A percentile compares a stretch with the other conserved stretches of the same genome.
These are phyloP conservation scores for Sepiola atlantica DNA, from an alignment of 2,888 invertebrate species.

Conservation along the genomic window DNA sequence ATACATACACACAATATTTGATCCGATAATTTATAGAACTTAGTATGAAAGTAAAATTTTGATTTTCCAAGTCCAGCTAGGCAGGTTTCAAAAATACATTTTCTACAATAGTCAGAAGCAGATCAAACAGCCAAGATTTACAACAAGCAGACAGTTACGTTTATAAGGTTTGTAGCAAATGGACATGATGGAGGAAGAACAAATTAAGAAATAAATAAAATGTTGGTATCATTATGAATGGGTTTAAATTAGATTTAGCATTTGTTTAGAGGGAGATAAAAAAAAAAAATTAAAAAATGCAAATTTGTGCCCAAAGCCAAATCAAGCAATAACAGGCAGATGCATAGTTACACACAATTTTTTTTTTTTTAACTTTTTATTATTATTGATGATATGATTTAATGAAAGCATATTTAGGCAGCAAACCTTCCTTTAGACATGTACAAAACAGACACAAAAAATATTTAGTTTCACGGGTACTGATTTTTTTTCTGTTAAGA, in stretches of 20 bases:
- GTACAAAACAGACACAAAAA: too few relatives aligned
- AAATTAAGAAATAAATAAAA: not conserved
- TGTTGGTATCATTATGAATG: not conserved
- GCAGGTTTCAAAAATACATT: not conserved
- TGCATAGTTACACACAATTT: not conserved
- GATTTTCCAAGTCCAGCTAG: not conserved
- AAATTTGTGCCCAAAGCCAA: not conserved
- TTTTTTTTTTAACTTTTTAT: too few relatives aligned
- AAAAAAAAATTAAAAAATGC: too few relatives aligned
- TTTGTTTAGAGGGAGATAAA: too few relatives aligned
- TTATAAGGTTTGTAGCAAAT: not conserved
- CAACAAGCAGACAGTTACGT: constrained; percentile 6
- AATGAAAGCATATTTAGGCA: too few relatives aligned
- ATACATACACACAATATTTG: too few relatives aligned
- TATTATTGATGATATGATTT: too few relatives aligned
- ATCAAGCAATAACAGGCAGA: not conserved
- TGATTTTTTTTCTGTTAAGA: too few relatives aligned
- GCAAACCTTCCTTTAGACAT: too few relatives aligned
- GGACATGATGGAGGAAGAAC: not conserved
- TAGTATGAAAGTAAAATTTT: too few relatives aligned
- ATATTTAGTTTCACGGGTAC: too few relatives aligned
- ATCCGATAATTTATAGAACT: too few relatives aligned
- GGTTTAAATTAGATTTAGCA: not conserved
- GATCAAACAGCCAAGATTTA: not conserved
- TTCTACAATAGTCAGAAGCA: not conserved